Evolutionary conservation across 2,797 vertebrate genomes (phyloP), one percentile per base, ranked within the genome.

Genomic region (Silurus lanzhouensis): DNA sequence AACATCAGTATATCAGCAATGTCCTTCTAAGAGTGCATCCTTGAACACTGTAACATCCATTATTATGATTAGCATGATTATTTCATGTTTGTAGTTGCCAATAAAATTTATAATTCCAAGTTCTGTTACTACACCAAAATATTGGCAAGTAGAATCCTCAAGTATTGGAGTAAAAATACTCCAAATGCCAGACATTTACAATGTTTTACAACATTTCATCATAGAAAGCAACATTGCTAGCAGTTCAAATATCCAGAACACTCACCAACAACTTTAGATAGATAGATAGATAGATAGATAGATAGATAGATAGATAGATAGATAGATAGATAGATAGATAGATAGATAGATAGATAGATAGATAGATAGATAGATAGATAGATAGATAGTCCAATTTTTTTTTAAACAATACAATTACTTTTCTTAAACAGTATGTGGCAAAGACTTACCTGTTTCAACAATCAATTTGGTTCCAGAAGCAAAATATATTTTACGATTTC

Each of bases 401-500:
- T 38, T 38, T 38, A 38, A 38, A 38, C 2, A 38, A 38, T 38
- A 38, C 31, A 38, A 38, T 38, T 38, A 38, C 3, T n/a, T 74
- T 52, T 27, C n/a, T 74, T 7, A 0, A 5, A 15, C 46, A 74
- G n/a, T 55, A 52, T 5, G 25, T 55, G 48, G 46, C 19, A 9
- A 57, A 57, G 52, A 17, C 27, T 31, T 77, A 77, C 81, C 52
- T 60, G 48, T 38, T 71, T 58, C 25, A 71, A 82, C 22, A 44
- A 60, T 61, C 55, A 72, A 8, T 61, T 72, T 83, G 6, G 22
- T 83, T 74, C 68, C 57, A 74, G 38, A 83, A 5, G 31, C 68
- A 83, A 83, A 83, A 60, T 83, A 61, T 9, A 83, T 72, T 71
- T 71, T 20, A 52, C 22, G 5, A 22, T 60, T 57, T 13, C 19